Conservation (phyloP, 1,140 invertebrate species). For the Euwallacea similis region DNA sequence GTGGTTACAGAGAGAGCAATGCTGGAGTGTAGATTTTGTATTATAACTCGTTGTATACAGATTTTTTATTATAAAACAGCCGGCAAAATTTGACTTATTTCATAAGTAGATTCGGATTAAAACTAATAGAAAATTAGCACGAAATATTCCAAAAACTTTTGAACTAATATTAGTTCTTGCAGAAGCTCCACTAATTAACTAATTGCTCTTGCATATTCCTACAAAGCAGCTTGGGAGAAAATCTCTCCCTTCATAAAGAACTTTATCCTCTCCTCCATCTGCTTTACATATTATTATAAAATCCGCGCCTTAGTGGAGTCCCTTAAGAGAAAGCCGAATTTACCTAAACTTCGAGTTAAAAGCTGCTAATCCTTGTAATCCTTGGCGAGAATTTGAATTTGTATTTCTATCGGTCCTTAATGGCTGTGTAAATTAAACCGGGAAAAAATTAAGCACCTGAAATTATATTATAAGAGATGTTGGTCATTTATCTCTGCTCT, state of each 20-base stretch:
- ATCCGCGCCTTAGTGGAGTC: constrained; percentile 3
- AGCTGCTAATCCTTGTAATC: constrained; percentile 3
- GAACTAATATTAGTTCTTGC: too few relatives aligned
- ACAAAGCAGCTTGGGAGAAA: background rate
- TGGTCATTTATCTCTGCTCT: background rate
- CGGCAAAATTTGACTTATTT: too few relatives aligned
- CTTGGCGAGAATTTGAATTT: background rate
- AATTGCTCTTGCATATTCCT: too few relatives aligned
- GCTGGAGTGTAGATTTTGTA: too few relatives aligned
- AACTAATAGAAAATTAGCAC: background rate
- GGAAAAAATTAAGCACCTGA: background rate
- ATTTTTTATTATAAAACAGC: too few relatives aligned
- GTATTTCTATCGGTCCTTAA: too few relatives aligned
- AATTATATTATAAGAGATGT: background rate
- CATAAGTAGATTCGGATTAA: too few relatives aligned
- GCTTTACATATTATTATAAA: constrained; percentile 17
- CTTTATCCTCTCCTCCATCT: constrained; percentile 15
- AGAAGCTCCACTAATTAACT: too few relatives aligned
- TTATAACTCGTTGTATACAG: too few relatives aligned
- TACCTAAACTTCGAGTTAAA: background rate
- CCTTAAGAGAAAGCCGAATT: background rate
- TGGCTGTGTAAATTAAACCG: background rate
- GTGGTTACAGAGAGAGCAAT: too few relatives aligned
- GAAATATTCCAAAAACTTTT: background rate
- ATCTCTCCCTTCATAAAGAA: background rate